Base-by-base conservation (phyloP, 2,888 invertebrate species). In the Amiota communis region DNA sequence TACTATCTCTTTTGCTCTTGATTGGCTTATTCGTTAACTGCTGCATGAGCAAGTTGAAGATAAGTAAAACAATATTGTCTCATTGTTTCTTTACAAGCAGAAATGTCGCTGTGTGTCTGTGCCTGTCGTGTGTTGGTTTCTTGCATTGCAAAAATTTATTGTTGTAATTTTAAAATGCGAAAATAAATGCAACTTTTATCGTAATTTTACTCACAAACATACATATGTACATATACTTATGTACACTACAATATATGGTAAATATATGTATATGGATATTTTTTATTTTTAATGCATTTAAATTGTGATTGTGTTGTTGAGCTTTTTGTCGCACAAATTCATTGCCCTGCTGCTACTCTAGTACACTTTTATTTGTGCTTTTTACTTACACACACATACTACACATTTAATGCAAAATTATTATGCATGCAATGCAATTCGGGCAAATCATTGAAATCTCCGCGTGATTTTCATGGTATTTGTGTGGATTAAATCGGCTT, bases 381-480 rank as follows among this genome's bases (percentile, higher is more conserved):
- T 36, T 6, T 6, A 36, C 8, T 2, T 36, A 36, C 51, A 67
- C 56, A 23, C 57, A 57, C 46, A 69, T 77, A 77, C n/a, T n/a
- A n/a, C n/a, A n/a, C 75, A 74, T 76, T 81, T 84, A 84, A 85
- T 85, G 74, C 81, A 73, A 84, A 83, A 85, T 81, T 80, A 86
- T 85, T 85, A 83, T 86, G 83, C 86, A 82, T 78, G 82, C 83
- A 80, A 77, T 72, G 75, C 75, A 80, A 78, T 70, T 36, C 70
- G 72, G 64, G 71, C 71, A 73, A 67, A 67, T 48, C 68, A 75
- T 51, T 64, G 69, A 51, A 78, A 65, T 67, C 67, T 51, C 8
- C 51, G 67, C 67, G 67, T 67, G 36, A 67, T 23, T 49, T 67
- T 67, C 51, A 51, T 67, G 67, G 67, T 51, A 67, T 67, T 67